phyloP scores from a whole-genome alignment of 2,113 vertebrate species.

The Theristicus caerulescens region DNA sequence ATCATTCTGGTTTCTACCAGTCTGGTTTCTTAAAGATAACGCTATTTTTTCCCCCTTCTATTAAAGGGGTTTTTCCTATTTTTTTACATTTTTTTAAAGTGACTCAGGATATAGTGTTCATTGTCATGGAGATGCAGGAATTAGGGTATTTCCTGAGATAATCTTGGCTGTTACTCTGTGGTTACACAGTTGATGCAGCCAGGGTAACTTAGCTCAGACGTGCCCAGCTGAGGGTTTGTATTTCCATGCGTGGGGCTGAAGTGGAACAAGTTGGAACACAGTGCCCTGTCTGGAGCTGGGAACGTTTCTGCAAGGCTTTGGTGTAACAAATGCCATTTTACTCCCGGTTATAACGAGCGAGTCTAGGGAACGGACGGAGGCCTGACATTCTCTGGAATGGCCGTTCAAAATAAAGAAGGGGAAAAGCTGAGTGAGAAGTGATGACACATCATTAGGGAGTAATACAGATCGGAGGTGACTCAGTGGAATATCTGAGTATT shows the following conservation, averaged over 20 bases:
- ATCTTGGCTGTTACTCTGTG: background rate
- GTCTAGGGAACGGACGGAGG: background rate
- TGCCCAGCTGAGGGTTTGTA: background rate
- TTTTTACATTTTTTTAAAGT: background rate
- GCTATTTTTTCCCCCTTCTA: no score
- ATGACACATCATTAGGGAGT: background rate
- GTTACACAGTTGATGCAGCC: background rate
- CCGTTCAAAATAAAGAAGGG: background rate
- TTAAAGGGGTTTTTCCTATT: background rate
- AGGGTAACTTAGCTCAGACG: fast-evolving
- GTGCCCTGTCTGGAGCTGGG: background rate
- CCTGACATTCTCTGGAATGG: fast-evolving
- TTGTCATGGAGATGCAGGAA: background rate
- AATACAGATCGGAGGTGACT: background rate
- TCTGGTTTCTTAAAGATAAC: background rate
- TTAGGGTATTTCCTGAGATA: background rate
- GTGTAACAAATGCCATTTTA: background rate
- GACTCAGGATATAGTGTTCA: background rate
- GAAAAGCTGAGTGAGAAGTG: background rate
- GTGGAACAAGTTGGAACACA: background rate
- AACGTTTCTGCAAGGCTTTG: background rate
- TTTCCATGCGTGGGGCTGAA: background rate
- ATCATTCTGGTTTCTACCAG: background rate
- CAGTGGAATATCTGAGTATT: constrained; percentile 21
- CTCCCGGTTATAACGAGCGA: background rate